These are phyloP conservation scores for Psilanteris sp. DNA, from an alignment of 1,140 invertebrate genomes.

Conservation along the genomic window DNA sequence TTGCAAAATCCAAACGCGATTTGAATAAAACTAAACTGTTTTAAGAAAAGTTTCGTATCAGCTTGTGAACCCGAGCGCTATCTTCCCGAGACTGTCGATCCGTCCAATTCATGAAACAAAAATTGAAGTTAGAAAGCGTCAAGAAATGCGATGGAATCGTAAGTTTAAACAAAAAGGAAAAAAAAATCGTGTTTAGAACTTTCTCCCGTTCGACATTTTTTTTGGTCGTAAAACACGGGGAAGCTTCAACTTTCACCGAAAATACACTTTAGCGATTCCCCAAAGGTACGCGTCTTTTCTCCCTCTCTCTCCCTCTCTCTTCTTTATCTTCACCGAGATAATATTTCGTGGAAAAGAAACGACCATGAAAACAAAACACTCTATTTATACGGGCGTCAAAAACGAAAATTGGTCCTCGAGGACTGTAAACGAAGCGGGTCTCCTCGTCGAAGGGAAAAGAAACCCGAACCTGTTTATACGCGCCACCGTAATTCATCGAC, in stretches of 20 bases:
- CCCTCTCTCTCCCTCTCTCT: too few relatives aligned
- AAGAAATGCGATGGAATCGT: slow-evolving; percentile 48
- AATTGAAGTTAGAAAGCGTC: slow-evolving; percentile 61
- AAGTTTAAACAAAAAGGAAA: too few relatives aligned
- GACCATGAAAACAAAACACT: too few relatives aligned
- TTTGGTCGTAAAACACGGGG: slow-evolving; percentile 37
- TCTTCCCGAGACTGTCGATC: slow-evolving; percentile 48
- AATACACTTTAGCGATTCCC: slow-evolving; percentile 61
- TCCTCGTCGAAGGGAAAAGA: too few relatives aligned
- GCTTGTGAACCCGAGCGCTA: slow-evolving; percentile 47
- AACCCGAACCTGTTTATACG: slow-evolving; percentile 34
- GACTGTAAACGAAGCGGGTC: slow-evolving; percentile 67
- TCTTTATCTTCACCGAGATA: slow-evolving; percentile 12
- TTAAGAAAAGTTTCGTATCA: slow-evolving; percentile 36
- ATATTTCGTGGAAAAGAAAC: slow-evolving; percentile 6
- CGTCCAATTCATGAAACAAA: slow-evolving; percentile 49
- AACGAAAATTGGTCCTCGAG: slow-evolving; percentile 54
- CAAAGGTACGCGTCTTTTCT: slow-evolving; percentile 23
- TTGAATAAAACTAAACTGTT: slow-evolving; percentile 30
- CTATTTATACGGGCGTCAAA: too few relatives aligned
- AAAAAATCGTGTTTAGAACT: slow-evolving; percentile 54
- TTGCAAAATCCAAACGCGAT: slow-evolving; percentile 12
- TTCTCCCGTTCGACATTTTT: slow-evolving; percentile 45
- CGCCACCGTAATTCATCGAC: too few relatives aligned
- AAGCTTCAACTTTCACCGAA: slow-evolving; percentile 70